Evolutionary conservation across 2,888 invertebrate genomes (phyloP), one percentile per base, ranked within the genome.

Genomic region (Tyria jacobaeae): DNA sequence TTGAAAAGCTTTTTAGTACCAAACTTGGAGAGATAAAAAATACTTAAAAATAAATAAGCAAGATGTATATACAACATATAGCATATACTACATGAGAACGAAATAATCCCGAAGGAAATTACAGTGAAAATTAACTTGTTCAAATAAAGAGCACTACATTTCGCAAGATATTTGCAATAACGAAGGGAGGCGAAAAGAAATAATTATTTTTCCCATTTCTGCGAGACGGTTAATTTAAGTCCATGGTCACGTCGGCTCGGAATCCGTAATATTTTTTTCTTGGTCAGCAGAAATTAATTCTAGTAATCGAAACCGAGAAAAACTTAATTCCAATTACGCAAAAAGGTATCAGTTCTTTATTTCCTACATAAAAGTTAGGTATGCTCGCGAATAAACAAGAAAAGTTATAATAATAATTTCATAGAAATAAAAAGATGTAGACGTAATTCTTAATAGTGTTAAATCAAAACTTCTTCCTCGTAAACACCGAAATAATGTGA

Each of bases 211-310:
- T 73, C 69, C 70, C 70, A 64, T 75, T 76, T 75, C 64, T 71
- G 47, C 55, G 68, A 73, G 64, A 41, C 73, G 70, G 70, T 76
- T 78, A 76, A 80, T 82, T 82, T 79, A 71, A 73, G 68, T 65
- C 64, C 75, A 68, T 68, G 71, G 80, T 79, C 84, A 82, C 83
- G 84, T 83, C 64, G 71, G 62, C 64, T 54, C 62, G 64, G 71
- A 72, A 78, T 79, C 70, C 65, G 71, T 76, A 74, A 78, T 76
- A 79, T 75, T 78, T 84, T 82, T 82, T 81, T 79, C 74, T 78
- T 75, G 69, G 75, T 80, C 72, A 76, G 76, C 79, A 76, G 66
- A 78, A 84, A 84, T 83, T 84, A 81, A 82, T 82, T 84, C 73
- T 70, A 70, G 79, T 76, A 78, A 79, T 82, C 75, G 73, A 71